Base-by-base conservation (phyloP, 2,888 invertebrate genomes). In the Athetis lepigone region DNA sequence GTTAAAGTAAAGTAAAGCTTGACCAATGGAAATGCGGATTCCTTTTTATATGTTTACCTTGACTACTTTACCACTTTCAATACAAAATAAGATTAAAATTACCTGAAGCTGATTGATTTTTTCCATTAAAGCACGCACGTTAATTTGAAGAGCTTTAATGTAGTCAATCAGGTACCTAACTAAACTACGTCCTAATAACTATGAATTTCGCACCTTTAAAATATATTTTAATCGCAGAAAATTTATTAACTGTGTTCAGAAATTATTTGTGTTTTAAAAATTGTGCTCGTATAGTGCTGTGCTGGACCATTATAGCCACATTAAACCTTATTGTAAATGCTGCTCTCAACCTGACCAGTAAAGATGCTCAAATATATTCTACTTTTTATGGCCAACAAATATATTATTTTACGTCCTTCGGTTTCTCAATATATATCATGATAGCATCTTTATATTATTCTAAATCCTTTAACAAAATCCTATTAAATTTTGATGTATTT, bases 161-260 rank as follows among this genome's bases (percentile, higher is more conserved):
- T 52, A 36, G 29, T 43, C 8, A 9, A 23, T 16, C 8, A 19
- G 16, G 16, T 37, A 29, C n/a, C 4, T n/a, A 39, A 13, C 7
- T 39, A 16, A 11, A 49, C n/a, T 8, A 18, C 6, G 9, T 19
- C 16, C 1, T 19, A 21, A 9, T n/a, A 40, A 64, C 6, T 21
- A 75, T 79, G 75, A 69, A 72, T 52, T 40, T 72, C 8, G 58
- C 65, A 33, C 68, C 80, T 1, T 51, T 82, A 4, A 71, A 77
- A 63, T 68, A 70, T 42, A 33, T 79, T 16, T 37, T 77, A 45
- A 46, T 65, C 19, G 46, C 77, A 19, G 82, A 83, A 74, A 82
- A 78, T 47, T 4, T 67, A 0, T 47, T 76, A 4, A 56, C 79
- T 4, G 50, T 85, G 0, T 81, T 81, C 46, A 75, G 82, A 68